Base-by-base conservation (phyloP, 2,113 vertebrate genomes). In the Pedionomus torquatus region DNA sequence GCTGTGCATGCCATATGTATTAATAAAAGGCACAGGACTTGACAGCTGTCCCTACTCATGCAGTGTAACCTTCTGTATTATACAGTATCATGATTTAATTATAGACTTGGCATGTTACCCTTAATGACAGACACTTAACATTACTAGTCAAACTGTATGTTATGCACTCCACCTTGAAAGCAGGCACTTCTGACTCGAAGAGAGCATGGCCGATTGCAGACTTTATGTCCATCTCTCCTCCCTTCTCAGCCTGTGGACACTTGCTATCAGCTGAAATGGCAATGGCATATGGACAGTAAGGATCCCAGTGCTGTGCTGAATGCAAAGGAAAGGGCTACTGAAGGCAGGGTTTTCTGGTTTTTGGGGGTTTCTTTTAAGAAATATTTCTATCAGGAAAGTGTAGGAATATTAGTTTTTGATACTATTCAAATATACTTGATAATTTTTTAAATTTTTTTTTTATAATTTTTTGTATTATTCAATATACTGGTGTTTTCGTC, bases 61-160 rank as follows among this genome's bases (percentile, higher is more conserved):
- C 91, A 88, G 80, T 65, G 86, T 97, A 95, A 95, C 93, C 89
- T 97, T 97, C 91, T 96, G 79, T 95, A 93, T 97, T 96, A 97
- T 98, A 97, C 77, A 90, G 90, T 97, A 96, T 93, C 96, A 96
- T 55, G 96, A 97, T 97, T 97, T 97, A 96, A 97, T 97, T 96
- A 96, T 97, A 98, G 96, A 96, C 75, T 96, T 90, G 87, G 89
- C 96, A 97, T 87, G 83, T 78, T 89, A 88, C 95, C 78, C 89
- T 76, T 93, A 96, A 95, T 96, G 95, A 97, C 89, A 97, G 94
- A 93, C 78, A 93, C 90, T 97, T 96, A 97, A 93, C 89, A 76
- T 94, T 95, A 95, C 91, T 83, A 92, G 86, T 77, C 82, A 92
- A 97, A 84, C 77, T 83, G 87, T 86, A 94, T 91, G 80, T 86